Conservation (phyloP, 2,797 vertebrate genomes). For the Heteromormyrus szaboi region DNA sequence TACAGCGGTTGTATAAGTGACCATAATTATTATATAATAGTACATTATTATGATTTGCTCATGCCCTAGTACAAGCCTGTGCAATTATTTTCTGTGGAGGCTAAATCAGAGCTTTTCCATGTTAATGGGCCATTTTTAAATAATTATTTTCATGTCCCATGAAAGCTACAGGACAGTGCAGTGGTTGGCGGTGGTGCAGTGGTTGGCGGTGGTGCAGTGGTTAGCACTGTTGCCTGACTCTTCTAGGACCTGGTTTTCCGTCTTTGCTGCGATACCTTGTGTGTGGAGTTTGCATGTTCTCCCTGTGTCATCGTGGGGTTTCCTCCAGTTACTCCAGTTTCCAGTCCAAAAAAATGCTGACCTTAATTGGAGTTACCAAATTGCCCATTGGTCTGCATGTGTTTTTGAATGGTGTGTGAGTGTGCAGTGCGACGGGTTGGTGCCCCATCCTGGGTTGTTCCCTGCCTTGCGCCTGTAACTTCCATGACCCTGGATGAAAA, state of each 20-base stretch:
- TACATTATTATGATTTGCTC: background rate
- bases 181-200: background rate
- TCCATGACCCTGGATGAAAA: background rate
- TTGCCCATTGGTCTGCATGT: background rate
- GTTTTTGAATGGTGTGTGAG: background rate
- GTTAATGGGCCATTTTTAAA: background rate
- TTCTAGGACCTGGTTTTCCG: background rate
- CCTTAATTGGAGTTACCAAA: background rate
- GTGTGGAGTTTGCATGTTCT: background rate
- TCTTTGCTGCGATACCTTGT: background rate
- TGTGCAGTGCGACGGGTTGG: background rate
- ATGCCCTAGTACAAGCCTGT: background rate
- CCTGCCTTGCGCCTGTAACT: background rate
- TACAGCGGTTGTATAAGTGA: background rate
- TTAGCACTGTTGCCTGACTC: background rate
- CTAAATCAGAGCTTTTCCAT: background rate
- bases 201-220: background rate
- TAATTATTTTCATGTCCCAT: background rate
- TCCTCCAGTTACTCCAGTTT: background rate
- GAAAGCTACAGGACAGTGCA: background rate
- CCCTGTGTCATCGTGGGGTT: background rate
- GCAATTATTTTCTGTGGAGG: background rate
- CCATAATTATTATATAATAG: background rate
- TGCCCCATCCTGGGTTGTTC: too few relatives aligned
- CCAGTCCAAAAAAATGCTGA: background rate